Conservation (phyloP, 2,888 invertebrate genomes). For the Drosophila demipolita region DNA sequence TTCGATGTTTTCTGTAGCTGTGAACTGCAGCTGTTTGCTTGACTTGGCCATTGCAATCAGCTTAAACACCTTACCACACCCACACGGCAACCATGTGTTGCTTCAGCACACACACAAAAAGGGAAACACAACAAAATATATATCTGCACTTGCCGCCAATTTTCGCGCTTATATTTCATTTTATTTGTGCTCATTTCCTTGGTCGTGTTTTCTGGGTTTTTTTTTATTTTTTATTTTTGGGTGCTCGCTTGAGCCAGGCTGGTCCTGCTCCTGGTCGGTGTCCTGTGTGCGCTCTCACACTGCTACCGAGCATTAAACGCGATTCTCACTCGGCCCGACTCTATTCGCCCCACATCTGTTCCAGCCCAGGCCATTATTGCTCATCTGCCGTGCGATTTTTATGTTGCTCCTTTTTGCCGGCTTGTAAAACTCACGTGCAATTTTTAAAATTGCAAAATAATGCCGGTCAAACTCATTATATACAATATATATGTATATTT, state of each 20-base stretch:
- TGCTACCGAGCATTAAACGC: slow-evolving; percentile 35
- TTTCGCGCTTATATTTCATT: slow-evolving; percentile 43
- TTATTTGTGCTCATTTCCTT: slow-evolving; percentile 59
- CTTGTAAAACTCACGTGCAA: slow-evolving; percentile 69
- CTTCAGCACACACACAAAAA: slow-evolving; percentile 32
- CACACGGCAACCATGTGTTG: slow-evolving; percentile 68
- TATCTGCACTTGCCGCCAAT: slow-evolving; percentile 34
- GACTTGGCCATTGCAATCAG: slow-evolving; percentile 50
- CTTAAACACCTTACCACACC: slow-evolving; percentile 60
- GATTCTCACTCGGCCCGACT: slow-evolving; percentile 35
- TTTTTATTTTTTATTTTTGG: slow-evolving; percentile 28
- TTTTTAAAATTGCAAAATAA: slow-evolving; percentile 75
- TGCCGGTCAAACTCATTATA: slow-evolving; percentile 79
- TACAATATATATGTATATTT: background rate
- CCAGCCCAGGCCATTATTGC: background rate
- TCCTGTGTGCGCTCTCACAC: slow-evolving; percentile 51
- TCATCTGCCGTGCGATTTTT: slow-evolving; percentile 25
- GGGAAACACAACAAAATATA: slow-evolving; percentile 14
- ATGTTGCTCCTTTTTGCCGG: slow-evolving; percentile 52
- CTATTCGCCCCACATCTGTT: background rate
- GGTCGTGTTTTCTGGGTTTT: slow-evolving; percentile 8
- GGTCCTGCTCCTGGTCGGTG: slow-evolving; percentile 36
- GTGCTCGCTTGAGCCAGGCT: slow-evolving; percentile 8
- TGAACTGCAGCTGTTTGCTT: slow-evolving; percentile 16
- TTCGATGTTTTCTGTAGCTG: background rate